Evolutionary conservation across 2,797 vertebrate genomes (phyloP).

Genomic region (Furcifer pardalis): DNA sequence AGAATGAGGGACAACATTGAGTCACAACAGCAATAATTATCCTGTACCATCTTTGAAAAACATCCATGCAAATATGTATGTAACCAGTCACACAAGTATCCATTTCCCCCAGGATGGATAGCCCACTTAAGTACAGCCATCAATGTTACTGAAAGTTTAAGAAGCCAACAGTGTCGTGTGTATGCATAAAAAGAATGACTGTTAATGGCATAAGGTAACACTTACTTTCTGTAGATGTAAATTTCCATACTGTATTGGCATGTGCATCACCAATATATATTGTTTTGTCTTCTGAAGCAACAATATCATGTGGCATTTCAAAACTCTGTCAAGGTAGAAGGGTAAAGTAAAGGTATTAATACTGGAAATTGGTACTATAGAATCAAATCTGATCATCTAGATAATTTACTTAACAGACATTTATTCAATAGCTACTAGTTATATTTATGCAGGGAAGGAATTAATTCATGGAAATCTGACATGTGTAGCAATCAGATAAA

Average conservation of each 20-base stretch:
- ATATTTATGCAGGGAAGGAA: not conserved
- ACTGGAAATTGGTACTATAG: accelerated
- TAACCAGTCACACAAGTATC: not conserved
- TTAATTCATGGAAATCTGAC: not conserved
- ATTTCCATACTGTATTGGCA: conserved; percentile 87
- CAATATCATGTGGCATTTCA: conserved; percentile 92
- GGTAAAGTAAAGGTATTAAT: conserved; percentile 7
- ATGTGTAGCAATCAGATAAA: not conserved
- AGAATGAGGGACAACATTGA: not conserved
- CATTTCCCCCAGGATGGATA: too few species aligned
- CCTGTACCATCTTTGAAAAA: not conserved
- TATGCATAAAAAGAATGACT: not conserved
- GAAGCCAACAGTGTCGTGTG: too few species aligned
- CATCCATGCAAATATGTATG: not conserved
- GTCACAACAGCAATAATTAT: not conserved
- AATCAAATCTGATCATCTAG: not conserved
- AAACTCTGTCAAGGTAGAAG: conserved; percentile 81
- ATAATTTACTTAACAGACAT: not conserved
- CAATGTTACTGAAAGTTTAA: not conserved
- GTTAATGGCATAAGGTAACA: conserved; percentile 4
- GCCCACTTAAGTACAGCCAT: too few species aligned
- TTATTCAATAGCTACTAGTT: not conserved
- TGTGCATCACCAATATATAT: conserved; percentile 88
- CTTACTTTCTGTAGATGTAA: conserved; percentile 87
- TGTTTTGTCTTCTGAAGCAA: conserved; percentile 81